These are phyloP conservation scores for Lethenteron camtschaticum DNA, from an alignment of 2,113 vertebrate genomes.

Conservation along the genomic window DNA sequence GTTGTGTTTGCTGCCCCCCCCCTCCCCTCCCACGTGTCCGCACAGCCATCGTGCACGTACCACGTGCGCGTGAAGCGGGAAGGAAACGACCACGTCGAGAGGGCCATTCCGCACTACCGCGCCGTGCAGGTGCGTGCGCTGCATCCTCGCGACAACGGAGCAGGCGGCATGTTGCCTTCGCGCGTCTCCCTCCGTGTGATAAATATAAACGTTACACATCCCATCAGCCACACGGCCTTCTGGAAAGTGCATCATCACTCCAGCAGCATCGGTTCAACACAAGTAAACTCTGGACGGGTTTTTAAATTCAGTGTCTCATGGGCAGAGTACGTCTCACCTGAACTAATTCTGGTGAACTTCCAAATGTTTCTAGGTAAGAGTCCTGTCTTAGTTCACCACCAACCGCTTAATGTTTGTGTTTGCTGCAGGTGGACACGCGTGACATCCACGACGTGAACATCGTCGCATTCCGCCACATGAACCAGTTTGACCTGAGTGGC, in stretches of 20 bases:
- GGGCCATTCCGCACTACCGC: slow-evolving; percentile 65
- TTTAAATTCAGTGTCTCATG: background rate
- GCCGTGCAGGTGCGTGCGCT: slow-evolving; percentile 38
- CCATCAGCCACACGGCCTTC: background rate
- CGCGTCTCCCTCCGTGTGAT: too few species aligned
- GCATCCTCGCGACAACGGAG: too few species aligned
- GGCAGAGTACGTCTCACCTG: background rate
- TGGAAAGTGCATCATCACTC: background rate
- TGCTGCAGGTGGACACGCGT: slow-evolving; percentile 43
- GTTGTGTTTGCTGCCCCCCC: too few species aligned
- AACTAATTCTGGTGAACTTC: background rate
- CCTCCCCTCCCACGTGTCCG: too few species aligned
- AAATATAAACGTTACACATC: background rate
- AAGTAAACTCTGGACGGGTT: background rate
- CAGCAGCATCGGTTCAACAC: slow-evolving; percentile 6
- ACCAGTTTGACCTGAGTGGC: slow-evolving; percentile 85
- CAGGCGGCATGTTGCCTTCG: too few species aligned
- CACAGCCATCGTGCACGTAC: slow-evolving; percentile 63
- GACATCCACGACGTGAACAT: slow-evolving; percentile 81
- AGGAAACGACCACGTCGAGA: slow-evolving; percentile 85
- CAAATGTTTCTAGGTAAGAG: background rate
- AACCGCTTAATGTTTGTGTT: background rate
- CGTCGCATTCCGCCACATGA: slow-evolving; percentile 85
- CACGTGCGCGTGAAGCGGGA: slow-evolving; percentile 67
- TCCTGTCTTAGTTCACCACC: slow-evolving; percentile 1